These are phyloP conservation scores for Pandemis cinnamomeana DNA, from an alignment of 2,888 invertebrate species.

Conservation along the genomic window DNA sequence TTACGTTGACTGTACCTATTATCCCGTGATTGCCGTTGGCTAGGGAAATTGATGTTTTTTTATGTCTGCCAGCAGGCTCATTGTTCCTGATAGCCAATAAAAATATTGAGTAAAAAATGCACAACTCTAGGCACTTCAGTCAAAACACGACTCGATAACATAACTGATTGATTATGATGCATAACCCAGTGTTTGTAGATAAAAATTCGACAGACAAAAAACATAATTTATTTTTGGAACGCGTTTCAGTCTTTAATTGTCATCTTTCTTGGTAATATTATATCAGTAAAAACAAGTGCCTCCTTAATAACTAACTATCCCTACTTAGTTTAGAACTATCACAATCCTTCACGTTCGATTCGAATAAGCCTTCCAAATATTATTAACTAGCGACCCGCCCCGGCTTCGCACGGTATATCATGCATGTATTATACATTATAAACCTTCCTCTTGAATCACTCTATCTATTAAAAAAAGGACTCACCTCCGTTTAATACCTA, in stretches of 20 bases:
- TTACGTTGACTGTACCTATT: too few species aligned
- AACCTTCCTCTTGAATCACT: too few species aligned
- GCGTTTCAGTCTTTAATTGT: neutral
- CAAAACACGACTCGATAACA: conserved; percentile 1
- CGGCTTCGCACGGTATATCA: too few species aligned
- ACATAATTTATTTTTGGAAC: conserved; percentile 1
- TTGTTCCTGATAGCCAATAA: neutral
- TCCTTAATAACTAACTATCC: too few species aligned
- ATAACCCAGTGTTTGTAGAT: neutral
- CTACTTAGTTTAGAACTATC: neutral
- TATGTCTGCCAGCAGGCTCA: too few species aligned
- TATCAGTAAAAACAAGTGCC: neutral
- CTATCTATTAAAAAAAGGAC: too few species aligned
- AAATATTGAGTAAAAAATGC: neutral
- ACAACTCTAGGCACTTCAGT: neutral
- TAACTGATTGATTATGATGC: conserved; percentile 18
- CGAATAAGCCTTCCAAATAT: neutral
- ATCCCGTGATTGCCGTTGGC: too few species aligned
- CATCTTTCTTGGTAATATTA: neutral
- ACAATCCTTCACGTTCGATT: conserved; percentile 22
- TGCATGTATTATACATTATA: too few species aligned
- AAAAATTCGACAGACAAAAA: neutral
- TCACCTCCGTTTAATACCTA: neutral
- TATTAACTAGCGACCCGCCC: too few species aligned
- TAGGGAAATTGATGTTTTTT: too few species aligned